phyloP scores from a whole-genome alignment of 2,888 invertebrate genomes.

The Ferrisia virgata region DNA sequence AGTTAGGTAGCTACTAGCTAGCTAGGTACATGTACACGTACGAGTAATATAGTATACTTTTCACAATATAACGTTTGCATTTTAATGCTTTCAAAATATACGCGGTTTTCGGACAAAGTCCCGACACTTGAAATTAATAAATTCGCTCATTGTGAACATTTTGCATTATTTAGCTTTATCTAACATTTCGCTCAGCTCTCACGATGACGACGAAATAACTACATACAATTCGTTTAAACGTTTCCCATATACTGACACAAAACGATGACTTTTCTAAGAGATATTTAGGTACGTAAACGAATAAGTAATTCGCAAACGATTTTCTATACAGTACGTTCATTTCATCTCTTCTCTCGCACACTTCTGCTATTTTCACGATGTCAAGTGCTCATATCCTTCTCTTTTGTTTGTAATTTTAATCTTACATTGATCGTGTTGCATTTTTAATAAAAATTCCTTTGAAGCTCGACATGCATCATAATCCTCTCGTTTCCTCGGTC shows the following conservation, averaged over 20 bases:
- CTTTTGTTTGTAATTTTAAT: background rate
- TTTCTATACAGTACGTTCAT: background rate
- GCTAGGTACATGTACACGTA: background rate
- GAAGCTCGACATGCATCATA: background rate
- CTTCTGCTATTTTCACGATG: background rate
- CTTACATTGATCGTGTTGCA: background rate
- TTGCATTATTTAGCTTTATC: slow-evolving; percentile 1
- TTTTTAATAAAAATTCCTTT: slow-evolving; percentile 14
- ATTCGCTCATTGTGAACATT: background rate
- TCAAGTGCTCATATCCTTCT: background rate
- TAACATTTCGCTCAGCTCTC: background rate
- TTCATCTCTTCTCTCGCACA: background rate
- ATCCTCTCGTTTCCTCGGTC: background rate
- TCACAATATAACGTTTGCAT: background rate
- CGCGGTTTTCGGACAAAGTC: background rate
- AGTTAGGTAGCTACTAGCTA: too few relatives aligned
- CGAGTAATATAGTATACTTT: background rate
- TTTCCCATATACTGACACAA: background rate
- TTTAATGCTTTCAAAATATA: background rate
- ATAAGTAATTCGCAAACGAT: background rate
- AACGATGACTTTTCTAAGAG: background rate
- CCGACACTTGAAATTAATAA: background rate
- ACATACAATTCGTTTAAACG: background rate
- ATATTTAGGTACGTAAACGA: background rate
- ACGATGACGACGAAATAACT: background rate